A percentile compares a stretch with the other conserved stretches of the same genome.
These are phyloP conservation scores for Minunthozetes semirufus DNA, from an alignment of 2,888 invertebrate genomes.

Conservation along the genomic window DNA sequence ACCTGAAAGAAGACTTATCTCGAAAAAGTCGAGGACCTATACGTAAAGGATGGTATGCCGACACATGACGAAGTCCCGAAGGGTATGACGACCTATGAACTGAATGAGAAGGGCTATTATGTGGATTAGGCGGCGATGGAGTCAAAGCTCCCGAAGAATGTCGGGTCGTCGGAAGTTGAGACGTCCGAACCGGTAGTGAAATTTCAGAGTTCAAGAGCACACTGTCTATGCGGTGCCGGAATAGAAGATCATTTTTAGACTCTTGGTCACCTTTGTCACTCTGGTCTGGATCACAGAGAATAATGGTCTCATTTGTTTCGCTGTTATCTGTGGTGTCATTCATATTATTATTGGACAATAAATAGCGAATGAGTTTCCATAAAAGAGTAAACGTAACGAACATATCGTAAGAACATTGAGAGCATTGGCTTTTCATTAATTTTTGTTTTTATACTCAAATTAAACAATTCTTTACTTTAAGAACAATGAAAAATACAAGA, in stretches of 20 bases:
- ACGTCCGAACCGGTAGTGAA: neutral
- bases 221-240: neutral
- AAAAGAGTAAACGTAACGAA: conserved; percentile 14
- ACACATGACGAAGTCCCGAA: conserved; percentile 1
- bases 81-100: conserved; percentile 23
- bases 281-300: neutral
- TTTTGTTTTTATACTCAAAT: neutral
- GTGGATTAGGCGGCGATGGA: conserved; percentile 10
- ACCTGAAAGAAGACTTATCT: conserved; percentile 34
- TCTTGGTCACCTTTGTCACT: neutral
- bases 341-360: neutral
- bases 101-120: neutral
- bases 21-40: conserved; percentile 34
- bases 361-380: conserved; percentile 20
- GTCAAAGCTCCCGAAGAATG: conserved; percentile 28
- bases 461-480: no score
- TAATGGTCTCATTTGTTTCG: conserved; percentile 1
- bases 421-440: neutral
- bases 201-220: neutral
- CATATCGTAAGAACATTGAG: neutral
- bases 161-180: neutral
- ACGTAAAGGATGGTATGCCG: conserved; percentile 19
- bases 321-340: neutral
- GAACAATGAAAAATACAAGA: neutral
- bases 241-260: neutral